Percentiles rank a stretch among this genome's conserved stretches.
Conservation (phyloP, 2,797 vertebrate species). For the Acridotheres tristis region DNA sequence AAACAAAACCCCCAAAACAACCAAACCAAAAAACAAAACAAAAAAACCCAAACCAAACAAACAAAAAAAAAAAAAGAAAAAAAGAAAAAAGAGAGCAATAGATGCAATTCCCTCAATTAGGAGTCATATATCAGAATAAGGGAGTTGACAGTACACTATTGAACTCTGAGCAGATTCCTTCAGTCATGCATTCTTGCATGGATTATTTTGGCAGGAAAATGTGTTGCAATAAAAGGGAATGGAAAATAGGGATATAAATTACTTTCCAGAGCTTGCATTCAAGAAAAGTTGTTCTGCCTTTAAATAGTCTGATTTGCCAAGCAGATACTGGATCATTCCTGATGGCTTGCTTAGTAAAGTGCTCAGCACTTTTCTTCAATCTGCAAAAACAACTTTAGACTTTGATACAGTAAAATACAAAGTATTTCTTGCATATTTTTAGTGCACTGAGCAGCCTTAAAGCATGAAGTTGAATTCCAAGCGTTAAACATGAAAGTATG, state of each 20-base stretch:
- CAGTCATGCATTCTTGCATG: constrained; percentile 48
- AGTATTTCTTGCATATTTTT: background rate
- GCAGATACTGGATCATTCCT: constrained; percentile 49
- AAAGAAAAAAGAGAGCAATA: background rate
- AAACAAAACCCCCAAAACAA: background rate
- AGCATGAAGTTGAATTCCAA: background rate
- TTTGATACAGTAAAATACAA: background rate
- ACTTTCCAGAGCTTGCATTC: constrained; percentile 50
- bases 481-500: background rate
- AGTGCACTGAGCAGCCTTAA: background rate
- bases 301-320: constrained; percentile 56
- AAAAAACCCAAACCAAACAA: background rate
- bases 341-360: constrained; percentile 38
- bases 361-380: constrained; percentile 4
- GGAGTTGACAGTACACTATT: constrained; percentile 18
- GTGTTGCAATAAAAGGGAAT: constrained; percentile 51
- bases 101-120: background rate
- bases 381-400: constrained; percentile 5
- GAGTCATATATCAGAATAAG: constrained; percentile 14
- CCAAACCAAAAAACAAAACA: too few species aligned
- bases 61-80: background rate
- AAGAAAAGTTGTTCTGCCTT: constrained; percentile 62
- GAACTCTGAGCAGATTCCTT: constrained; percentile 48
- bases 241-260: constrained; percentile 51
- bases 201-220: constrained; percentile 63